phyloP scores from a whole-genome alignment of 2,113 vertebrate genomes.

The Tautogolabrus adspersus region DNA sequence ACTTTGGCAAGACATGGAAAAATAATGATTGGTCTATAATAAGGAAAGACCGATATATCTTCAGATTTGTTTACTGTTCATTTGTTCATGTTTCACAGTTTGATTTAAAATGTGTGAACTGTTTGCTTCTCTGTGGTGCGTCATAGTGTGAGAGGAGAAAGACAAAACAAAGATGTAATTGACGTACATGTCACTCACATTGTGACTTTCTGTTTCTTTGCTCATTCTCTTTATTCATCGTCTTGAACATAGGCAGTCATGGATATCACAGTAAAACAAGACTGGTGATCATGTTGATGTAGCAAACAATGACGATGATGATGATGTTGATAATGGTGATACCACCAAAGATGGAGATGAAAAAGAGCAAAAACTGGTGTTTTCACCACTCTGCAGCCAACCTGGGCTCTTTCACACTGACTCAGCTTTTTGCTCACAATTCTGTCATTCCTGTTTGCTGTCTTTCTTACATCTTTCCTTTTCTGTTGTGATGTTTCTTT shows the following conservation, averaged over 20 bases:
- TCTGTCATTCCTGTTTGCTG: constrained; percentile 65
- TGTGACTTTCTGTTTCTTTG: constrained; percentile 64
- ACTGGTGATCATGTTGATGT: constrained; percentile 62
- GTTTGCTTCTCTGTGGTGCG: background rate
- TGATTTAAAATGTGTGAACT: too few species aligned
- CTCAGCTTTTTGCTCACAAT: constrained; percentile 60
- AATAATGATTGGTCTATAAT: too few species aligned
- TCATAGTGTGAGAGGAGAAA: constrained; percentile 16
- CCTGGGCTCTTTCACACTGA: constrained; percentile 46
- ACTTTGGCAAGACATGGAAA: too few species aligned
- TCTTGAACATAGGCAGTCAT: constrained; percentile 77
- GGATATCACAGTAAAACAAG: constrained; percentile 74
- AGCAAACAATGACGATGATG: constrained; percentile 55
- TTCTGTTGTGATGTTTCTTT: constrained; percentile 62
- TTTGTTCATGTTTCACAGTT: too few species aligned
- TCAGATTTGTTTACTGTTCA: too few species aligned
- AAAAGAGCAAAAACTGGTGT: constrained; percentile 60
- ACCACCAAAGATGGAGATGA: constrained; percentile 58
- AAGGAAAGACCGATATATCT: too few species aligned
- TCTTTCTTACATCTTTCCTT: constrained; percentile 71
- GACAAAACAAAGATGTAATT: constrained; percentile 41
- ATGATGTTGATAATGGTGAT: constrained; percentile 14
- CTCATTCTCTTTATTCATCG: constrained; percentile 82
- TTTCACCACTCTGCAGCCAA: constrained; percentile 54
- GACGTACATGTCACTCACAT: constrained; percentile 50